These are phyloP conservation scores for Habroteleia sp. DNA, from an alignment of 2,888 invertebrate genomes.

Conservation along the genomic window DNA sequence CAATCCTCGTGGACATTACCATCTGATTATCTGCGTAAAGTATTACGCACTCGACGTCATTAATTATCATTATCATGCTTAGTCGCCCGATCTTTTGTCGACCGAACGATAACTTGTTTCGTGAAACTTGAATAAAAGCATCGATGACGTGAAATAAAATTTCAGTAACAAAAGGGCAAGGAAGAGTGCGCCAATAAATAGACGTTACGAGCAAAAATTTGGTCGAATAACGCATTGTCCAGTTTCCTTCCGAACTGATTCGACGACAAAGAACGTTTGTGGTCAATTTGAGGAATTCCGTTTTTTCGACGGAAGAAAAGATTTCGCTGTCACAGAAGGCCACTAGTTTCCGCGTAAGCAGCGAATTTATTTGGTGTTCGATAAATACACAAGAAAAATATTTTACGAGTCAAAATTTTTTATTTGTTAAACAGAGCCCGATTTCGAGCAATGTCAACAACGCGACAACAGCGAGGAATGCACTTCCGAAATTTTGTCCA, in stretches of 20 bases:
- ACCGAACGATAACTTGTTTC: constrained; percentile 5
- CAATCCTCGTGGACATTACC: not conserved
- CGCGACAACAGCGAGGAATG: constrained; percentile 18
- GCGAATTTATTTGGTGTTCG: constrained; percentile 55
- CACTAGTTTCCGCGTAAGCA: constrained; percentile 40
- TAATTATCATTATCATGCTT: not conserved
- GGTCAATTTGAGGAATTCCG: constrained; percentile 39
- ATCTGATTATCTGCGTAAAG: not conserved
- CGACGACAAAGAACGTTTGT: constrained; percentile 43
- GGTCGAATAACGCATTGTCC: constrained; percentile 12
- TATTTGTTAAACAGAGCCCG: constrained; percentile 26
- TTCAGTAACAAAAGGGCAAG: constrained; percentile 17
- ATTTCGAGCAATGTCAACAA: not conserved
- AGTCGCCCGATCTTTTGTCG: constrained; percentile 6
- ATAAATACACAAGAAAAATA: constrained; percentile 33
- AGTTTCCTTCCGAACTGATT: constrained; percentile 27
- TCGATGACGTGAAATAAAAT: constrained; percentile 26
- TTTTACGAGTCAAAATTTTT: constrained; percentile 17
- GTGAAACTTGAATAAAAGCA: constrained; percentile 13
- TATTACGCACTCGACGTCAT: too few relatives aligned
- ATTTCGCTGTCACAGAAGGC: constrained; percentile 23
- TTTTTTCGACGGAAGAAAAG: constrained; percentile 32
- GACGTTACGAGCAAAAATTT: constrained; percentile 10
- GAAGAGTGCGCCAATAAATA: constrained; percentile 14
- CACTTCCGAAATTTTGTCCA: constrained; percentile 22